A percentile compares a stretch with the other conserved stretches of the same genome.
phyloP scores from a whole-genome alignment of 2,113 vertebrate genomes.

The Cinclus mexicanus region DNA sequence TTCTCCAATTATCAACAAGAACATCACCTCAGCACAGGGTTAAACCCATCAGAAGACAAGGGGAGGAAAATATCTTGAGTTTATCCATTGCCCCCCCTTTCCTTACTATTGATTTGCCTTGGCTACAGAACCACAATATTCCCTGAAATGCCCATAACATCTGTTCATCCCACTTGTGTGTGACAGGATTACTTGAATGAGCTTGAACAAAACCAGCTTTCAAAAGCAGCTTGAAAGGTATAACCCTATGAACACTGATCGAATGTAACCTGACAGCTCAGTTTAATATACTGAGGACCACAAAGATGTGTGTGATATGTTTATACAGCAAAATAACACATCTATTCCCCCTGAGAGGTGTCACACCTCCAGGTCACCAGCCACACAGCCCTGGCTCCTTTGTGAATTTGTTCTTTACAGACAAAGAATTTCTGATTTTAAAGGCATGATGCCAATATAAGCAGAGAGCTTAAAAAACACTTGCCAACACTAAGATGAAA shows the following conservation, averaged over 20 bases:
- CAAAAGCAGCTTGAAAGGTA: constrained; percentile 27
- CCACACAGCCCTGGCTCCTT: background rate
- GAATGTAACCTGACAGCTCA: constrained; percentile 18
- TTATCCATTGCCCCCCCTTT: background rate
- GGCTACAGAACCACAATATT: background rate
- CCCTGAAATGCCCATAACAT: background rate
- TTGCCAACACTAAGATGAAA: background rate
- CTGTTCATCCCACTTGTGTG: background rate
- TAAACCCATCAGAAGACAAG: background rate
- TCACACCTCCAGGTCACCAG: background rate
- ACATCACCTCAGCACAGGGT: background rate
- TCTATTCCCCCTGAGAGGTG: background rate
- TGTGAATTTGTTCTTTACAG: background rate
- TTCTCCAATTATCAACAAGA: background rate
- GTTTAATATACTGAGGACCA: constrained; percentile 20
- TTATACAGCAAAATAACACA: constrained; percentile 15
- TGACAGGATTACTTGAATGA: background rate
- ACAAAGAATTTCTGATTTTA: background rate
- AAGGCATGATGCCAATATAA: background rate
- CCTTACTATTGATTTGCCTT: background rate
- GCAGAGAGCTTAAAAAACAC: background rate
- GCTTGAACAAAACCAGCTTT: constrained; percentile 25
- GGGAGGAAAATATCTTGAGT: background rate
- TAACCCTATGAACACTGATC: constrained; percentile 9
- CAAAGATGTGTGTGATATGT: constrained; percentile 7